These are phyloP conservation scores for Anguilla obscura DNA, from an alignment of 2,797 vertebrate genomes.

Conservation along the genomic window DNA sequence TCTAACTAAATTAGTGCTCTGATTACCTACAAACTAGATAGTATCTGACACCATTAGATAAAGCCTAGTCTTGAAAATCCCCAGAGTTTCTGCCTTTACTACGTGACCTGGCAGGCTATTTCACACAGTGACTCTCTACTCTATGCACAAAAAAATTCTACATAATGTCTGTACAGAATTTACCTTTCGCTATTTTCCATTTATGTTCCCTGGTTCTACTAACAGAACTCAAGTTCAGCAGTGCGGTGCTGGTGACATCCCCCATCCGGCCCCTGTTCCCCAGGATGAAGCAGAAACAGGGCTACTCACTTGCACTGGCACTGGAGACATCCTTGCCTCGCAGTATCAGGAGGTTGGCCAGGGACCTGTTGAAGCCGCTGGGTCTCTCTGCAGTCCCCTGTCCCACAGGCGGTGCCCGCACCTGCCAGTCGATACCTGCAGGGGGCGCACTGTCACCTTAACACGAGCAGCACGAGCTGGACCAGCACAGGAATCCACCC, in stretches of 20 bases:
- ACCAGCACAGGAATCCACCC: background rate
- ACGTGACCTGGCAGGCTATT: no score
- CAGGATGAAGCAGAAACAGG: background rate
- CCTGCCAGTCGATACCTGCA: slow-evolving; percentile 90
- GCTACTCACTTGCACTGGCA: slow-evolving; percentile 75
- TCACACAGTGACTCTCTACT: no score
- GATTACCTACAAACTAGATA: no score
- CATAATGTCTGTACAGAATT: no score
- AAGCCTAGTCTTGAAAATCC: no score
- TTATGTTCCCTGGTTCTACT: no score
- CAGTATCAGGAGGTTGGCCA: slow-evolving; percentile 90
- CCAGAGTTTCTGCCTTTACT: no score
- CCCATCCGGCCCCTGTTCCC: background rate
- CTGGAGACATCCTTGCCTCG: slow-evolving; percentile 84
- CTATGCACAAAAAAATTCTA: no score
- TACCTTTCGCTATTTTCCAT: no score
- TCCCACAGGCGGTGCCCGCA: slow-evolving; percentile 63
- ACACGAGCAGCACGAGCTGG: background rate
- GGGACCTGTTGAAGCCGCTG: slow-evolving; percentile 81
- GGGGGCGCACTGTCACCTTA: background rate
- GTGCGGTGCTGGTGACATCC: background rate
- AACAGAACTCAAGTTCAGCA: no score
- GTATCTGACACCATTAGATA: no score
- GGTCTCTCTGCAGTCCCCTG: slow-evolving; percentile 49
- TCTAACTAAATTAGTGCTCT: no score